These are phyloP conservation scores for Hippocampus zosterae DNA, from an alignment of 2,113 vertebrate genomes.

Conservation along the genomic window DNA sequence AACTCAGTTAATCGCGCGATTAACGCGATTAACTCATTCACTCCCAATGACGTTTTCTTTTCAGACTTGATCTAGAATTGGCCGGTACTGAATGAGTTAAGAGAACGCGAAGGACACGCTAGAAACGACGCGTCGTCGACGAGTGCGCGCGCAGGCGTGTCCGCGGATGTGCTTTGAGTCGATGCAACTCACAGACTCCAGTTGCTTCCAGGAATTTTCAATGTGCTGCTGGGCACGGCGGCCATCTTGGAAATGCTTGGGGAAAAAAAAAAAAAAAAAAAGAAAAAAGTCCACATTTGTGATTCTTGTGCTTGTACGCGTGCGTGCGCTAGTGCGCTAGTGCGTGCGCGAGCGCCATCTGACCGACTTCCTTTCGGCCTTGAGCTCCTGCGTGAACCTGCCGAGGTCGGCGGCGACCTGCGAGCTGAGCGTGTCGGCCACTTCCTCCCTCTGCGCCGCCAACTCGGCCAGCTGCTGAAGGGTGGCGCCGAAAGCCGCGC, in stretches of 20 bases:
- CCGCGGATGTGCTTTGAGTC: too few species aligned
- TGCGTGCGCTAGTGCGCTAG: not conserved
- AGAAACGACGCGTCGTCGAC: too few species aligned
- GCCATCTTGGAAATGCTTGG: conserved; percentile 92
- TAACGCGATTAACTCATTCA: too few species aligned
- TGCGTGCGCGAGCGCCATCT: conserved; percentile 32
- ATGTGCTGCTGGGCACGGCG: conserved; percentile 95
- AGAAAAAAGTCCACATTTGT: not conserved
- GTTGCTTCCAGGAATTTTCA: conserved; percentile 95
- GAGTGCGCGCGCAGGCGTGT: too few species aligned
- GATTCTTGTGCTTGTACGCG: not conserved
- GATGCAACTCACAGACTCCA: conserved; percentile 84
- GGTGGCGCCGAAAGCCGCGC: conserved; percentile 84
- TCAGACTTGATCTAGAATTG: too few species aligned
- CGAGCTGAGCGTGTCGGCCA: conserved; percentile 86
- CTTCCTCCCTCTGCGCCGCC: conserved; percentile 86
- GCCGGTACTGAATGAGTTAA: too few species aligned
- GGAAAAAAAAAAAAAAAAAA: not conserved
- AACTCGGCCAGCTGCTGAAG: conserved; percentile 88
- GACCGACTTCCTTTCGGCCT: conserved; percentile 92
- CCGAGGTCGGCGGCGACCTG: conserved; percentile 81
- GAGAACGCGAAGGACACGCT: too few species aligned
- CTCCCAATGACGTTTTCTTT: too few species aligned
- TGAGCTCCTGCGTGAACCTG: conserved; percentile 88
- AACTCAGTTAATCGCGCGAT: too few species aligned